Base-by-base conservation (phyloP, 2,888 invertebrate genomes). In the Chrysopilus asiliformis region DNA sequence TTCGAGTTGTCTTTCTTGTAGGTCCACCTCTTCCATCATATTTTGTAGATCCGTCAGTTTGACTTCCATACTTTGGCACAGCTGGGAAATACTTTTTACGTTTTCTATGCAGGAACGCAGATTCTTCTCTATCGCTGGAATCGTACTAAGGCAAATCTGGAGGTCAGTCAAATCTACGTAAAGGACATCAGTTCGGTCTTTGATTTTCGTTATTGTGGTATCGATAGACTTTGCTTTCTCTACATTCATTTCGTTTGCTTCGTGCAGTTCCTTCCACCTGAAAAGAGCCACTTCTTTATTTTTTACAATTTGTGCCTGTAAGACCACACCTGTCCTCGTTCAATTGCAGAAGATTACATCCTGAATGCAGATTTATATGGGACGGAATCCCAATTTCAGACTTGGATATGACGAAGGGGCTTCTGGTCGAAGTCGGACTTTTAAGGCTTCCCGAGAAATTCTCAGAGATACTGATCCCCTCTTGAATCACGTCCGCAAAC, bases 261-360 rank as follows among this genome's bases (percentile, higher is more conserved):
- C 62, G 47, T 78, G 79, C 12, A 79, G 55, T 39, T 70, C 66
- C 39, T 68, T 69, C 79, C 79, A 80, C 38, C 71, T 67, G 27
- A 17, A 14, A n/a, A n/a, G n/a, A n/a, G n/a, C n/a, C n/a, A n/a
- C n/a, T n/a, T n/a, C n/a, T n/a, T n/a, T n/a, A n/a, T n/a, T n/a
- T n/a, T n/a, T n/a, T n/a, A n/a, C n/a, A n/a, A n/a, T n/a, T n/a
- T n/a, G n/a, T n/a, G n/a, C n/a, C n/a, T n/a, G n/a, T n/a, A n/a
- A 22, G 22, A 22, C 70, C 61, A n/a, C n/a, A n/a, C n/a, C n/a
- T n/a, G n/a, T n/a, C n/a, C n/a, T n/a, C n/a, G 53, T 73, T 79
- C 48, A 72, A 70, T 34, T 71, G 66, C 30, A 80, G 53, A 29
- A 79, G 55, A 47, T 72, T 70, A 17, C 72, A 70, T 3, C 79